Conservation (phyloP, 2,113 vertebrate genomes). For the Oreochromis aureus region DNA sequence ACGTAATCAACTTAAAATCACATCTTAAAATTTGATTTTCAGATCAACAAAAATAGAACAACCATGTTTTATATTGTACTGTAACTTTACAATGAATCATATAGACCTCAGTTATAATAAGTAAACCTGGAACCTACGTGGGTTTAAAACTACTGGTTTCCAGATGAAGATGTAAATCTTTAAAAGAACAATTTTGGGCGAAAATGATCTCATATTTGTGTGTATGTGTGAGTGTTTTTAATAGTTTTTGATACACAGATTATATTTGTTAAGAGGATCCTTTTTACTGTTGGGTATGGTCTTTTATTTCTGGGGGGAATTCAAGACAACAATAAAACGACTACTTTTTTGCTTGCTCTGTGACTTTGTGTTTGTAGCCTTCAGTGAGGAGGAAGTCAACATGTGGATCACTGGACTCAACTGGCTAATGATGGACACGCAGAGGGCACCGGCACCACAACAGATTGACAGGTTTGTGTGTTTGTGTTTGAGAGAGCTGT, state of each 20-base stretch:
- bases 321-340: not conserved
- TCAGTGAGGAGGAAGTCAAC: constrained; percentile 83
- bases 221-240: not conserved
- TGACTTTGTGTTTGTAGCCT: constrained; percentile 62
- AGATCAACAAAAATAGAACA: not conserved
- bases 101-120: not conserved
- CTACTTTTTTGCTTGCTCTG: not conserved
- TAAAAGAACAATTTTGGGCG: not conserved
- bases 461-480: constrained; percentile 75
- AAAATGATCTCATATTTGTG: not conserved
- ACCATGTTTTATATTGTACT: not conserved
- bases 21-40: not conserved
- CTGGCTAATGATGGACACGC: constrained; percentile 79
- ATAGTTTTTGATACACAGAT: not conserved
- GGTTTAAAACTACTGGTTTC: not conserved
- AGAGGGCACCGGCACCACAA: constrained; percentile 74
- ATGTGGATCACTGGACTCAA: constrained; percentile 80
- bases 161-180: not conserved
- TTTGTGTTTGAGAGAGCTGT: not conserved
- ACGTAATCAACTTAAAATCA: not conserved
- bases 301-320: not conserved
- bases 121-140: not conserved
- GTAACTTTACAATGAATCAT: not conserved
- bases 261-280: not conserved
- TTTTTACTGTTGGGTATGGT: not conserved